Evolutionary conservation across 1,140 invertebrate genomes (phyloP), one percentile per base, ranked within the genome.

Genomic region (Drosophila triauraria): DNA sequence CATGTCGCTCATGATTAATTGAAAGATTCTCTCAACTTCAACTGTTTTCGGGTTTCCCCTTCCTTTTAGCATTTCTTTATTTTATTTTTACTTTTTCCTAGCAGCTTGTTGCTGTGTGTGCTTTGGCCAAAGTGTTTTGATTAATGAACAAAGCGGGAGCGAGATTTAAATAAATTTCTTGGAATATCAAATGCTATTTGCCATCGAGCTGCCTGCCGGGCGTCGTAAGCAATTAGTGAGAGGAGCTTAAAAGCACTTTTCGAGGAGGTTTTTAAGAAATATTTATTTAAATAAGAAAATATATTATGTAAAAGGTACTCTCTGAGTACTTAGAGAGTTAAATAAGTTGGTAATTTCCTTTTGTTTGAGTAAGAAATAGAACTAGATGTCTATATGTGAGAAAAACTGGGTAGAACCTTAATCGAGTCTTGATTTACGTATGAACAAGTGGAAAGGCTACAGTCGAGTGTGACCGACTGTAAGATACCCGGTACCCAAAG

Each of bases 1-100:
- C 84, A 88, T 88, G 84, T 88, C 84, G 84, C 85, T 90, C 75
- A 78, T 88, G 84, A 88, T 88, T 88, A 90, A 88, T 88, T 88
- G 78, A 88, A 81, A 81, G 80, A 75, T 90, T 90, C 62, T 65
- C 84, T 68, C 77, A 83, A 88, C 80, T 86, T 78, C 75, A 70
- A 78, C 75, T 78, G 75, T 60, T 78, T 71, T 78, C 58, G 63
- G 61, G 69, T 70, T 86, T 72, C 61, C 32, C 69, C 58, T 69
- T 76, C 72, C 43, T 51, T 47, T 64, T 20, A 20, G 1, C 20
- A 20, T 20, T 38, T 38, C 5, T 35, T 57, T 35, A 13, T 10
- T 32, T 12, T 46, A 12, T 42, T 43, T 40, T 2, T 43, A 15
- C 4, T 32, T 40, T 35, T 2, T 35, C 30, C 27, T 2, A 40